Base-by-base conservation (phyloP, 2,797 vertebrate species). In the Macropodus opercularis region DNA sequence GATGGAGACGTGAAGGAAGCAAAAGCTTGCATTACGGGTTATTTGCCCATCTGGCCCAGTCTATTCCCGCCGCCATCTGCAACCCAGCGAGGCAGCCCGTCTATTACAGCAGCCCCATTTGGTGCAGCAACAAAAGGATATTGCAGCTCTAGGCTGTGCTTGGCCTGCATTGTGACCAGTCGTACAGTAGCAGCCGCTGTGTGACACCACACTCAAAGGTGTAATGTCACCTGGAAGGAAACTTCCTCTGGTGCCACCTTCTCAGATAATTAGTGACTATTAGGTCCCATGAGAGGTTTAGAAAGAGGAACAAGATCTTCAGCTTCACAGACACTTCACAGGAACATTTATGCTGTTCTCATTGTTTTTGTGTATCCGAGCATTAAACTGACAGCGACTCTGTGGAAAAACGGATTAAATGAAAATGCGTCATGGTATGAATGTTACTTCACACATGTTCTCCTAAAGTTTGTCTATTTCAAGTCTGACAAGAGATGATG, bases 211-310 rank as follows among this genome's bases (percentile, higher is more conserved):
- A 64, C 70, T 56, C 8, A 4, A 29, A 63, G 47, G 81, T 83
- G 89, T 74, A 73, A 90, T 85, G 87, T 90, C 89, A 84, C 66
- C 75, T 24, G n/a, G 38, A 61, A 60, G 56, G 42, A 38, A 51
- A 76, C 77, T 75, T 75, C 63, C 59, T 63, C 35, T 41, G 46
- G 18, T 61, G 38, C 38, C 32, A 59, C 29, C 34, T 24, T 47
- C 54, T 31, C 2, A 3, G 31, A 66, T 67, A 59, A 76, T 84
- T 63, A 75, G 58, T 36, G 48, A 49, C 42, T 54, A 77, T 63
- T 39, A 58, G 38, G 14, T 27, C 3, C 21, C 59, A 43, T 8
- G 3, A 52, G n/a, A 21, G 40, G 23, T 32, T 55, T 9, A 18
- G 29, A 32, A n/a, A 43, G 23, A n/a, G 18, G 29, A 41, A 59